Evolutionary conservation across 1,140 invertebrate species (phyloP).

Genomic region (Aphis gossypii): DNA sequence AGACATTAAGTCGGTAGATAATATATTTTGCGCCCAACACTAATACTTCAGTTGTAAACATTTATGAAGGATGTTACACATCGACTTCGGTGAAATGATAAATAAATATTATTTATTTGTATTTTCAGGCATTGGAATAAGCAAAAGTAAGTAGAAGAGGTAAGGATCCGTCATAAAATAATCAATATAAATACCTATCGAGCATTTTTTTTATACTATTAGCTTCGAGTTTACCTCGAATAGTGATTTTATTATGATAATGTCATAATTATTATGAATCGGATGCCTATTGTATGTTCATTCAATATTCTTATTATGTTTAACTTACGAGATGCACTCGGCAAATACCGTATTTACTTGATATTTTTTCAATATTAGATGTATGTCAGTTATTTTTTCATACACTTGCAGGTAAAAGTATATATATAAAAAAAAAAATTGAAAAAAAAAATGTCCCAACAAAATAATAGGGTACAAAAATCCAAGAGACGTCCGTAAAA

Average conservation of each 20-base stretch:
- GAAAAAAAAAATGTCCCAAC: background rate
- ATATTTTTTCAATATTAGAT: background rate
- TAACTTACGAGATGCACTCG: background rate
- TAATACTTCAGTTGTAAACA: background rate
- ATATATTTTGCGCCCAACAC: background rate
- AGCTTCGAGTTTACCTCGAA: background rate
- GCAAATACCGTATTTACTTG: background rate
- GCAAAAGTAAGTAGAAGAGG: background rate
- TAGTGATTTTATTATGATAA: background rate
- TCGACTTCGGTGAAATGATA: background rate
- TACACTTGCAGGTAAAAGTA: too few species aligned
- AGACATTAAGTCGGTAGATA: background rate
- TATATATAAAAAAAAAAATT: background rate
- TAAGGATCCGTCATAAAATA: background rate
- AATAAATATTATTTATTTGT: background rate
- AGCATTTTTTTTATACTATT: background rate
- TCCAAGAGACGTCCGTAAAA: background rate
- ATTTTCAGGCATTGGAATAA: background rate
- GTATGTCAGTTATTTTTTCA: background rate
- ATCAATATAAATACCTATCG: background rate
- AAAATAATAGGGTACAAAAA: background rate
- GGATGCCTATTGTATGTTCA: background rate
- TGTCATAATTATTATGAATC: too few species aligned
- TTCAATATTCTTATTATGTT: background rate
- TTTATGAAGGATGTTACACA: too few species aligned